Evolutionary conservation across 2,888 invertebrate genomes (phyloP).

Genomic region (Plemyria rubiginata): DNA sequence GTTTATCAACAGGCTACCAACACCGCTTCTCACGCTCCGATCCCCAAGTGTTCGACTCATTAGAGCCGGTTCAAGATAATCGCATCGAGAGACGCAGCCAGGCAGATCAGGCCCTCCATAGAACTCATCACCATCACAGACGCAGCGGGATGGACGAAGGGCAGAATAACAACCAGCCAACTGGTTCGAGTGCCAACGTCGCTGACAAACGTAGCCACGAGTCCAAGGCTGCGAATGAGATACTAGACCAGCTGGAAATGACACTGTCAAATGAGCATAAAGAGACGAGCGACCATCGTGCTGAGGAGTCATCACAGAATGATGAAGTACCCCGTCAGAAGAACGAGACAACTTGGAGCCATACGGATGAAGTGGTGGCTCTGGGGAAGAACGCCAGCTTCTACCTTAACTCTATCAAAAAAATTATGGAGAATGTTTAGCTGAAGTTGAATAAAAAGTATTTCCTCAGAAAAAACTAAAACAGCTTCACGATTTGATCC

Average conservation of each 20-base stretch:
- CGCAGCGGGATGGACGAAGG: neutral
- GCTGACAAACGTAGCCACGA: neutral
- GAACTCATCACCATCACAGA: neutral
- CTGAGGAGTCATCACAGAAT: neutral
- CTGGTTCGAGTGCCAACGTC: neutral
- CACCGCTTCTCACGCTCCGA: slow-evolving; percentile 1
- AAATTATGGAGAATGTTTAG: slow-evolving; percentile 20
- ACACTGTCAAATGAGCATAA: neutral
- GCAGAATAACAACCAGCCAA: no score
- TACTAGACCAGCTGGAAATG: neutral
- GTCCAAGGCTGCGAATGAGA: neutral
- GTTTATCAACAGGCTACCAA: slow-evolving; percentile 7
- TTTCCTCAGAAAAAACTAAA: no score
- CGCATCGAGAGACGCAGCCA: neutral
- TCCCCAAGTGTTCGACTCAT: slow-evolving; percentile 4
- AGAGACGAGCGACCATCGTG: neutral
- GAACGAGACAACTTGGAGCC: neutral
- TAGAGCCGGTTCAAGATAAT: neutral
- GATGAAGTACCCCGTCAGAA: neutral
- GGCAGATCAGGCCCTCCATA: neutral
- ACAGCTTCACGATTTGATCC: no score
- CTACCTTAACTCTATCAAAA: slow-evolving; percentile 23
- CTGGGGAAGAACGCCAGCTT: slow-evolving; percentile 27
- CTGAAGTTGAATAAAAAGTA: neutral
- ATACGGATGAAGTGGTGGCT: slow-evolving; percentile 15